Base-by-base conservation (phyloP, 2,113 vertebrate species). In the Poecilia latipinna region DNA sequence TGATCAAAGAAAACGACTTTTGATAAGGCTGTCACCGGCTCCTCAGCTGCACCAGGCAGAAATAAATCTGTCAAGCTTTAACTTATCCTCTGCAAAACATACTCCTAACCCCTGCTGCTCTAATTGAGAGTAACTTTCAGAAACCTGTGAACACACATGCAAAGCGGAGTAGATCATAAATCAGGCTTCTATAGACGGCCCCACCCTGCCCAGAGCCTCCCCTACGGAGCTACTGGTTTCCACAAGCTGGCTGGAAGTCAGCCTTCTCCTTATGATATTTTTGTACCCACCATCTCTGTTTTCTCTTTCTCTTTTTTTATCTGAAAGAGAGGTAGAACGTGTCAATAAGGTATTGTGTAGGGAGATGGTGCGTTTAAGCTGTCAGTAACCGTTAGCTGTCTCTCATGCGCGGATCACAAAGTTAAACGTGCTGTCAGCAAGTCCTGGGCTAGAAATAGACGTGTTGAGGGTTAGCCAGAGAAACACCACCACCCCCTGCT, bases 401-500 rank as follows among this genome's bases (percentile, higher is more conserved):
- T 91, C 88, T 92, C 86, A 89, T 92, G 84, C 82, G 82, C 78
- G 65, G 88, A 90, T 90, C 90, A 88, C 85, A 89, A 90, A 91
- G 90, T 91, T 91, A 92, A 92, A 92, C 86, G 87, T 90, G 90
- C 91, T 91, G 90, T 92, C 91, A 92, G 89, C 89, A 79, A 86
- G 88, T 89, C 91, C 83, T 90, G 85, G 65, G 86, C 86, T 80
- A 44, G 86, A 90, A 91, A 91, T 91, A 90, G 90, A 92, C 68
- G 85, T 88, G 91, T 93, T 89, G 88, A 91, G 88, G 12, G 86
- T 90, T 88, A 87, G 86, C 78, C 80, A 61, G 83, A 83, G 86
- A 87, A 86, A 81, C 82, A 33, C 65, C 70, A 37, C 82, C 81
- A 65, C 87, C 84, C 83, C 84, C 76, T 63, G 82, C 87, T 88